A percentile compares a stretch with the other conserved stretches of the same genome.
These are phyloP conservation scores for Amphiprion clarkii DNA, from an alignment of 2,797 vertebrate genomes.

Conservation along the genomic window DNA sequence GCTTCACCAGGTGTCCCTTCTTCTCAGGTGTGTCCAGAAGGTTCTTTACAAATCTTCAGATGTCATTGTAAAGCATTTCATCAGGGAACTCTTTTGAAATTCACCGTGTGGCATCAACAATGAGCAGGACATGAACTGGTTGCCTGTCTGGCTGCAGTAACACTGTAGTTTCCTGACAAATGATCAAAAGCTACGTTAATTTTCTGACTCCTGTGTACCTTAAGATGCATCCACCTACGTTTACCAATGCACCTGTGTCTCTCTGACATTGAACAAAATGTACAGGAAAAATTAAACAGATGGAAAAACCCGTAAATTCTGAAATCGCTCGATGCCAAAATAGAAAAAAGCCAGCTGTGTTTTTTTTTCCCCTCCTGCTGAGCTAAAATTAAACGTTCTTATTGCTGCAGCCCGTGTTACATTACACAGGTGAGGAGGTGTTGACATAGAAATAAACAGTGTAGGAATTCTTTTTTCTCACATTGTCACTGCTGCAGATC, in stretches of 20 bases:
- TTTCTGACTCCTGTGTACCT: background rate
- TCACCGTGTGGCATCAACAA: slow-evolving; percentile 3
- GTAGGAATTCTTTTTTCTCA: slow-evolving; percentile 12
- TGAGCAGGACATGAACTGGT: no score
- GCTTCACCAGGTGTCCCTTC: slow-evolving; percentile 2
- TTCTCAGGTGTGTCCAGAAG: background rate
- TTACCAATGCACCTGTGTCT: slow-evolving; percentile 15
- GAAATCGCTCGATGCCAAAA: slow-evolving; percentile 48
- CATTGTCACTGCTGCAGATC: slow-evolving; percentile 34
- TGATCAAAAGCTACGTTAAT: background rate
- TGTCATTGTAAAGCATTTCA: background rate
- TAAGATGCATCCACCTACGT: background rate
- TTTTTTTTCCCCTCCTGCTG: slow-evolving; percentile 42
- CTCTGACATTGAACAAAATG: slow-evolving; percentile 51
- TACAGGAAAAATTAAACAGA: slow-evolving; percentile 53
- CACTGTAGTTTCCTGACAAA: background rate
- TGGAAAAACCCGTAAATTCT: slow-evolving; percentile 50
- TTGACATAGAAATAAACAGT: slow-evolving; percentile 13
- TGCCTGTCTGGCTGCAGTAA: background rate
- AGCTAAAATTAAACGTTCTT: slow-evolving; percentile 66
- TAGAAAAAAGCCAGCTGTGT: slow-evolving; percentile 34
- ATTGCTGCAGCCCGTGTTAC: slow-evolving; percentile 61
- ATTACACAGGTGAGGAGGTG: slow-evolving; percentile 35
- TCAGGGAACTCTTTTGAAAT: background rate
- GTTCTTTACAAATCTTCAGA: background rate